Evolutionary conservation across 2,888 invertebrate genomes (phyloP), one percentile per base, ranked within the genome.

Genomic region (Sisyra terminalis): DNA sequence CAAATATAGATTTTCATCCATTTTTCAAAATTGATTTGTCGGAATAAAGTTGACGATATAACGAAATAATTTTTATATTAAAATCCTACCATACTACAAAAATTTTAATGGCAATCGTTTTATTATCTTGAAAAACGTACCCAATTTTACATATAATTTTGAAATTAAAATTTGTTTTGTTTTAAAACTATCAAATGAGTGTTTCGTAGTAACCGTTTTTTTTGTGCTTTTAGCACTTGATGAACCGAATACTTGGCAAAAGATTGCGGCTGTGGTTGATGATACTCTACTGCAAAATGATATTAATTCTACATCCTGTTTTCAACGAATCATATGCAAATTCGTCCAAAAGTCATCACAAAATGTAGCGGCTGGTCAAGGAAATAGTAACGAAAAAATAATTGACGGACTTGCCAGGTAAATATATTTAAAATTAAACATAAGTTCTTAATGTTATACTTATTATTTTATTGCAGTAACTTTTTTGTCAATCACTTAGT

Each of bases 271-370:
- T 8, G 60, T 61, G 16, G 52, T 77, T 24, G 75, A 77, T 47
- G 63, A 68, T 35, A 60, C 66, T 9, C 53, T 78, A 37, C 61
- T 65, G 0, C 66, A 67, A 45, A 66, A 73, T 46, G 66, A 75
- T 37, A 66, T 78, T 14, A 73, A 78, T 52, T 60, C 75, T 2
- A 68, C 71, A 0, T 65, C 69, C 1, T 78, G 78, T 50, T 63
- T 71, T 48, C 77, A 78, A 55, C 64, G 71, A 43, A 64, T 67
- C 3, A 63, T 75, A 24, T 78, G 78, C 48, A 61, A 62, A 48
- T 59, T 63, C 42, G 60, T 70, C 10, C 61, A 65, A 43, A 59
- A 55, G 1, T 61, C 66, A 9, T 55, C 62, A 1, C 53, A 50
- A 1, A 61, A 60, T 46, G 58, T 67, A 2, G 50, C 51, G 1